phyloP scores from a whole-genome alignment of 2,888 invertebrate genomes.

The Agrotis exclamationis region DNA sequence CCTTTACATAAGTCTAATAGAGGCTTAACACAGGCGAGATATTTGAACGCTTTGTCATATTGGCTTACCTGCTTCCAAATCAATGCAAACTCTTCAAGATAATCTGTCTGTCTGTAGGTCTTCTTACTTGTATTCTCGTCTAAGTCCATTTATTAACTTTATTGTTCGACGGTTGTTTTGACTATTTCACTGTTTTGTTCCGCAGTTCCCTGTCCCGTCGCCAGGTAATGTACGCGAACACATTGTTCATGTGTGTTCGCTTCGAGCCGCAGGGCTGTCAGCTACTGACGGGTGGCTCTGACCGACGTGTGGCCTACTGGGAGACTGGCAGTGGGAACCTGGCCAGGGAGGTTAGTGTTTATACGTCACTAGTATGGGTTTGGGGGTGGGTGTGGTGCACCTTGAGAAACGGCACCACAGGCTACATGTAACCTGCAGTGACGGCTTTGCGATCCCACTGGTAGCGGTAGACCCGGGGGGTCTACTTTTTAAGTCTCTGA shows the following conservation, averaged over 20 bases:
- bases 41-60: background rate
- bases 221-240: constrained; percentile 96
- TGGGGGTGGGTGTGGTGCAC: too few relatives aligned
- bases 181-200: background rate
- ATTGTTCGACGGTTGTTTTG: background rate
- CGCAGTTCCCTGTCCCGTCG: constrained; percentile 93
- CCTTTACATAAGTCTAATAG: too few relatives aligned
- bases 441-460: too few relatives aligned
- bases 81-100: too few relatives aligned
- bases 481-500: too few relatives aligned
- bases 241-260: constrained; percentile 94
- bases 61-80: too few relatives aligned
- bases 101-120: too few relatives aligned
- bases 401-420: too few relatives aligned
- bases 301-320: constrained; percentile 97
- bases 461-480: too few relatives aligned
- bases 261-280: constrained; percentile 95
- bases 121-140: too few relatives aligned
- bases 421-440: too few relatives aligned
- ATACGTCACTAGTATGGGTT: too few relatives aligned
- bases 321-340: constrained; percentile 96
- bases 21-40: background rate
- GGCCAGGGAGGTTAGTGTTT: constrained; percentile 93
- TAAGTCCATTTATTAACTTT: background rate
- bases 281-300: constrained; percentile 96